Evolutionary conservation across 1,140 invertebrate genomes (phyloP), one percentile per base, ranked within the genome.

Genomic region (Macrotrachela quadricornifera): DNA sequence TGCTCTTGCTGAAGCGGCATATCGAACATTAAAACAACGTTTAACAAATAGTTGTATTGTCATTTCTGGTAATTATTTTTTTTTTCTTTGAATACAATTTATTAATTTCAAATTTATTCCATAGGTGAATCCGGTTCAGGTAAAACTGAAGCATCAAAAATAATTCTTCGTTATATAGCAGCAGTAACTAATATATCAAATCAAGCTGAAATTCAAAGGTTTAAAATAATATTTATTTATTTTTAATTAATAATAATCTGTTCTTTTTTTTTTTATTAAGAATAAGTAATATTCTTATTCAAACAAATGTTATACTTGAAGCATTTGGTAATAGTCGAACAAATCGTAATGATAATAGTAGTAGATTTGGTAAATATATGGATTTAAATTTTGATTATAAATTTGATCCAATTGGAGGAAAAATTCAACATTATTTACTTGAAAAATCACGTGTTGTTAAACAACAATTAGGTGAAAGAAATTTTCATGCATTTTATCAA

Each of bases 301-400:
- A 94, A 63, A 92, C 87, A 11, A 96, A 95, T 71, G 78, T 83
- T 1, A 84, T 96, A 58, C 70, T 96, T 57, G 90, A 96, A 71
- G 83, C 88, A 3, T 95, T 95, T 69, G 91, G 90, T 21, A 95
- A 95, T 74, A 90, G 90, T 1, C 92, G 94, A 68, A 96, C 90
- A 6, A 94, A 85, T 62, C 75, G 88, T 46, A 95, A 96, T 71
- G 88, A 95, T 67, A 95, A 95, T 72, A 92, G 86, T 0, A 92
- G 86, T 46, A 76, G 90, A 37, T 95, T 96, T 72, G 91, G 91
- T 49, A 96, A 96, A 69, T 95, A 95, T 67, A 95, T 96, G 88
- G 88, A 95, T 66, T 94, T 96, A 57, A 86, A 94, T 74, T 96
- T 95, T 70, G 86, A 95, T 71, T 95, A 88, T 69, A 94, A 94